A percentile compares a stretch with the other conserved stretches of the same genome.
These are phyloP conservation scores for Meganola albula DNA, from an alignment of 2,888 invertebrate genomes.

Conservation along the genomic window DNA sequence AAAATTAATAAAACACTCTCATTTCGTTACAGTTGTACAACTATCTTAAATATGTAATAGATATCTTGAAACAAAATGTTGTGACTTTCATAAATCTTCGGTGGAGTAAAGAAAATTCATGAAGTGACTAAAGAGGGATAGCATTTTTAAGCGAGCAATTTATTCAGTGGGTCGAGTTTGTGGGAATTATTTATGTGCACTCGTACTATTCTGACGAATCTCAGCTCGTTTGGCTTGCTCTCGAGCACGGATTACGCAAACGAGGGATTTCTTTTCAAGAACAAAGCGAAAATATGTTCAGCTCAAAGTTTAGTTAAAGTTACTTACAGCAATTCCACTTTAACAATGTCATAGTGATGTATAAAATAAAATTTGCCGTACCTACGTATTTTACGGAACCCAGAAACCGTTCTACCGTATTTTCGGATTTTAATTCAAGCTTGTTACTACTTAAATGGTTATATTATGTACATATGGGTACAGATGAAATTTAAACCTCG, in stretches of 20 bases:
- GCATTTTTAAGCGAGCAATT: conserved; percentile 52
- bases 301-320: conserved; percentile 9
- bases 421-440: no score
- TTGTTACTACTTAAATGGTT: no score
- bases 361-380: no score
- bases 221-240: conserved; percentile 19
- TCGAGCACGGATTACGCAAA: conserved; percentile 24
- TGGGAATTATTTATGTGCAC: conserved; percentile 45
- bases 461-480: no score
- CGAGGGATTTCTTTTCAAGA: conserved; percentile 15
- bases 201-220: conserved; percentile 39
- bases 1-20: no score
- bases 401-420: no score
- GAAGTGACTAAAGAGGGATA: conserved; percentile 52
- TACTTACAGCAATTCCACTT: conserved; percentile 8
- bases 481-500: no score
- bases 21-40: no score
- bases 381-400: no score
- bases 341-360: no score
- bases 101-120: conserved; percentile 45
- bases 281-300: conserved; percentile 9
- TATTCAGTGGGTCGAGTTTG: conserved; percentile 38
- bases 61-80: no score
- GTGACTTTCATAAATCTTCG: conserved; percentile 33
- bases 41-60: no score